Base-by-base conservation (phyloP, 2,888 invertebrate genomes). In the Aethes cnicana region DNA sequence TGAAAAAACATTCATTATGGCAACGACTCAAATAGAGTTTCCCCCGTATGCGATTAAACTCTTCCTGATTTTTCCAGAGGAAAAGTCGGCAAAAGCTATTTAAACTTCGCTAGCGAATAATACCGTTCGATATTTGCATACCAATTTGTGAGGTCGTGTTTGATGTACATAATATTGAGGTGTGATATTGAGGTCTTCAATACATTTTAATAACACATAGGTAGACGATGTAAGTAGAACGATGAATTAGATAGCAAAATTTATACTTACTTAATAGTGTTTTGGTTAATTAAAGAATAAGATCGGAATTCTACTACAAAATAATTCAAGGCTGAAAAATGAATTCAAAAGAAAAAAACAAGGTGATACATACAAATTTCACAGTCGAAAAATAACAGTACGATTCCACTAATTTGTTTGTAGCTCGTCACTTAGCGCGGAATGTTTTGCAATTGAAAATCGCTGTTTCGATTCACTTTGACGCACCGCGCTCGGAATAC, bases 31-130 rank as follows among this genome's bases (percentile, higher is more conserved):
- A 44, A 41, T 23, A 36, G 57, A 53, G 49, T 56, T 53, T 48
- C 49, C 53, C 44, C 49, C 53, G 59, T 56, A 69, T 62, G 66
- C 71, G 68, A 75, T 75, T 72, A 77, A 74, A 72, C 68, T 74
- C 71, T 68, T 73, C 53, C 65, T 59, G 65, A 63, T 79, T 80
- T 78, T 76, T 68, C 72, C 65, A 62, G 62, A 64, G 20, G 43
- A 61, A 69, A 64, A 66, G 67, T 61, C 57, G 53, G 69, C 64
- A 72, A 80, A 81, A 81, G 75, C 81, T 75, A 81, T 83, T 81
- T 76, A 82, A 52, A 83, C 81, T 82, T 81, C 69, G 62, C 69
- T 64, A 65, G 74, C 74, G 74, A 81, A 81, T 81, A 76, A 74
- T 77, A 71, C 52, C 25, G 66, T 64, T 61, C 53, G 60, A 65